A percentile compares a stretch with the other conserved stretches of the same genome.
Evolutionary conservation across 2,797 vertebrate genomes (phyloP).

Genomic region (Apogon talboti): DNA sequence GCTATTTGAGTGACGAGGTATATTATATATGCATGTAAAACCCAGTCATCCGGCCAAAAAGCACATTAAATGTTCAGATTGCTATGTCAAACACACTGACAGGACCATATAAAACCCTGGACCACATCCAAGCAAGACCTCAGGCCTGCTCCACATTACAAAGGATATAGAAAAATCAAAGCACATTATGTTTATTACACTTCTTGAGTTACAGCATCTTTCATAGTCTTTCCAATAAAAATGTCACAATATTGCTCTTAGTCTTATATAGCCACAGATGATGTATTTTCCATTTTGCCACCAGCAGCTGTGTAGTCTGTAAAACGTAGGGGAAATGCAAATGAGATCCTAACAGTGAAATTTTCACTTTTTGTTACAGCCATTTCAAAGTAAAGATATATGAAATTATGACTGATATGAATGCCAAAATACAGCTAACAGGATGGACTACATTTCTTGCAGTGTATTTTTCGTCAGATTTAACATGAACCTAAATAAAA

Average conservation of each 20-base stretch:
- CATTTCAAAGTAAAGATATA: conserved; percentile 5
- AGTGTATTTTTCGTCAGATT: conserved; percentile 4
- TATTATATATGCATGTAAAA: conserved; percentile 44
- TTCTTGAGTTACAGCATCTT: conserved; percentile 65
- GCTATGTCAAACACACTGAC: conserved; percentile 53
- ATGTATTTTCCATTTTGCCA: conserved; percentile 42
- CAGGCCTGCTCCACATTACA: conserved; percentile 50
- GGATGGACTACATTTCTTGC: conserved; percentile 18
- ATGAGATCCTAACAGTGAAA: conserved; percentile 27
- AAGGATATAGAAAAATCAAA: conserved; percentile 68
- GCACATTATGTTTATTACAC: conserved; percentile 66
- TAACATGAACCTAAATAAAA: conserved; percentile 9
- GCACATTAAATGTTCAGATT: conserved; percentile 55
- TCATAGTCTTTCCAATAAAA: conserved; percentile 67
- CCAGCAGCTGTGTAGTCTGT: conserved; percentile 34
- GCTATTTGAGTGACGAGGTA: neutral
- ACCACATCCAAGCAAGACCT: conserved; percentile 33
- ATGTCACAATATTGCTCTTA: conserved; percentile 64
- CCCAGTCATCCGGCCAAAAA: conserved; percentile 48
- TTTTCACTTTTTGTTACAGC: conserved; percentile 21
- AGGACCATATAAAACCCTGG: conserved; percentile 43
- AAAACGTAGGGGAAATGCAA: conserved; percentile 34
- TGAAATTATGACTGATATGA: conserved; percentile 17
- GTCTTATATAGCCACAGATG: conserved; percentile 34
- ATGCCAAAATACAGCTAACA: conserved; percentile 6